These are phyloP conservation scores for Pseudanteris insignis DNA, from an alignment of 2,888 invertebrate species.

Conservation along the genomic window DNA sequence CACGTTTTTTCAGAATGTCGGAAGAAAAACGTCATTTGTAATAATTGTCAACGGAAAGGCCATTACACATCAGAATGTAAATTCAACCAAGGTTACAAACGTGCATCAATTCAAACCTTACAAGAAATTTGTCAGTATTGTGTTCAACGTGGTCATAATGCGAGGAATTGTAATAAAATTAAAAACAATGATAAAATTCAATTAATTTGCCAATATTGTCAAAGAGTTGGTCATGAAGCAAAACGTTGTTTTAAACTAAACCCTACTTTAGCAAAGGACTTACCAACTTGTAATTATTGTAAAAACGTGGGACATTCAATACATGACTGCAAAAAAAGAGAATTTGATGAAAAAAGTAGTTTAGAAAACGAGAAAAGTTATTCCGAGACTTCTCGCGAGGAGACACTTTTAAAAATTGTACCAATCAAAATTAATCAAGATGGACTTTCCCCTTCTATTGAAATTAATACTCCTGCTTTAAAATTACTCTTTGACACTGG, in stretches of 20 bases:
- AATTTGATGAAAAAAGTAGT: not conserved
- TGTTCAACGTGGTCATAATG: conserved; percentile 4
- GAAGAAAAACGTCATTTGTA: not conserved
- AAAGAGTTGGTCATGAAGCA: conserved; percentile 7
- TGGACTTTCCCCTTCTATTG: not conserved
- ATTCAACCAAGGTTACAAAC: not conserved
- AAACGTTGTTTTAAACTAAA: conserved; percentile 12
- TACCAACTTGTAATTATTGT: conserved; percentile 4
- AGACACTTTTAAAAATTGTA: not conserved
- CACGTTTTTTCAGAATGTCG: conserved; percentile 6
- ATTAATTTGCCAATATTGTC: conserved; percentile 18
- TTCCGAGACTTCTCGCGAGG: not conserved
- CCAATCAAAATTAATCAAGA: not conserved
- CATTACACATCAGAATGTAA: not conserved
- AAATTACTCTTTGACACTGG: not conserved
- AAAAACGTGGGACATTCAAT: not conserved
- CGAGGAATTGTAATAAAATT: conserved; percentile 5
- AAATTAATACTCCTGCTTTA: not conserved
- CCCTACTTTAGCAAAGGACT: conserved; percentile 2
- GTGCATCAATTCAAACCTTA: not conserved
- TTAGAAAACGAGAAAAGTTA: not conserved
- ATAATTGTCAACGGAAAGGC: not conserved
- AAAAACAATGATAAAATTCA: not conserved
- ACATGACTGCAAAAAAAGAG: not conserved
- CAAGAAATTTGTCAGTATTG: conserved; percentile 9